phyloP scores from a whole-genome alignment of 2,113 vertebrate genomes.

The Clarias gariepinus region DNA sequence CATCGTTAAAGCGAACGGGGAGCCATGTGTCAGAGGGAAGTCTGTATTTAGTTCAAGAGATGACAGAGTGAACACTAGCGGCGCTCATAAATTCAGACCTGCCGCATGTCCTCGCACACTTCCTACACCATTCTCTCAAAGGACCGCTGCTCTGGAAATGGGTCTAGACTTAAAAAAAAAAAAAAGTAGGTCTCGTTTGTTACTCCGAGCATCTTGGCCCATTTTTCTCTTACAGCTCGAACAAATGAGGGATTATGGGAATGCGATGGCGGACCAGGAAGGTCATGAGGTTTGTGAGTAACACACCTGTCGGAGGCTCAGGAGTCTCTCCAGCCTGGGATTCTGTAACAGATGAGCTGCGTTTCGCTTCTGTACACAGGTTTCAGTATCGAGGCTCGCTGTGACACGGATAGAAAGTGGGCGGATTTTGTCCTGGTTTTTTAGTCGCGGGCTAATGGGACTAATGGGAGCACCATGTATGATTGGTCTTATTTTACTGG shows the following conservation, averaged over 20 bases:
- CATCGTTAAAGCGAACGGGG: neutral
- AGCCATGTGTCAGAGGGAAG: conserved; percentile 4
- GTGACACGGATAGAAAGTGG: conserved; percentile 40
- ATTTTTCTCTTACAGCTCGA: conserved; percentile 5
- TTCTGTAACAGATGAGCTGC: conserved; percentile 1
- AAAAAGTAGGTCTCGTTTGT: conserved; percentile 69
- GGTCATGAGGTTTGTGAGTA: neutral
- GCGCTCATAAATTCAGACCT: conserved; percentile 61
- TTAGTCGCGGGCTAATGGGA: neutral
- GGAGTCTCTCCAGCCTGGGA: neutral
- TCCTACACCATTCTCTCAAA: conserved; percentile 31
- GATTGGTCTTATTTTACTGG: conserved; percentile 22
- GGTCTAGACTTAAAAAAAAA: conserved; percentile 50
- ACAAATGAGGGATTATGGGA: conserved; percentile 23
- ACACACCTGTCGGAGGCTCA: neutral
- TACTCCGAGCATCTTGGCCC: conserved; percentile 45
- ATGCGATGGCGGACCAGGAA: neutral
- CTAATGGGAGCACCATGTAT: neutral
- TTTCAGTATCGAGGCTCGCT: conserved; percentile 25
- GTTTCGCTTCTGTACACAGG: neutral
- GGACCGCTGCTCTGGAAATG: conserved; percentile 62
- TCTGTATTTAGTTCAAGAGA: conserved; percentile 68
- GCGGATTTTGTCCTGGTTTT: conserved; percentile 30
- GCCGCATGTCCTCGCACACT: conserved; percentile 53
- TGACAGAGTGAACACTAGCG: conserved; percentile 65